phyloP scores from a whole-genome alignment of 2,113 vertebrate genomes.

The Neodontobutis hainanensis region DNA sequence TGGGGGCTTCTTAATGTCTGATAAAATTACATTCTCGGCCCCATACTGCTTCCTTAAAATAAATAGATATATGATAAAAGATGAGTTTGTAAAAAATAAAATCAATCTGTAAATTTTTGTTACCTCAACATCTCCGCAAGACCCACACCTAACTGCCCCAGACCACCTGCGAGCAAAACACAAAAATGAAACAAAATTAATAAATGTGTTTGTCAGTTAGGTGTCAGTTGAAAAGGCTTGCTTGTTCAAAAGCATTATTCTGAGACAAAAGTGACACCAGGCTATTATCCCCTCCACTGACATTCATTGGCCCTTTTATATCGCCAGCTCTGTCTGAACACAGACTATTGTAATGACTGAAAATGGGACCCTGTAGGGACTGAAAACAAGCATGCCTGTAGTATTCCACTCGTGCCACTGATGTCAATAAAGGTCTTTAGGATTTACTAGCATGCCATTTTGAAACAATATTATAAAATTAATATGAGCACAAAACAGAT shows the following conservation, averaged over 20 bases:
- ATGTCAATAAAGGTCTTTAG: background rate
- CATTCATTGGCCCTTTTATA: conserved; percentile 50
- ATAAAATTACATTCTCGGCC: conserved; percentile 79
- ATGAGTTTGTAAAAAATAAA: conserved; percentile 8
- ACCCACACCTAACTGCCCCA: conserved; percentile 80
- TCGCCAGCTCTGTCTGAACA: conserved; percentile 53
- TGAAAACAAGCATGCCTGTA: conserved; percentile 54
- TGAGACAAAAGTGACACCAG: conserved; percentile 57
- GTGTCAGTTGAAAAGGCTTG: conserved; percentile 22
- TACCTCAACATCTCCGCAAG: conserved; percentile 79
- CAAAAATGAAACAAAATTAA: background rate
- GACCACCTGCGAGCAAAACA: conserved; percentile 71
- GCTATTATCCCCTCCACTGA: conserved; percentile 58
- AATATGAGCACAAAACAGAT: conserved; percentile 20
- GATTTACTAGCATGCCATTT: background rate
- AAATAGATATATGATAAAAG: background rate
- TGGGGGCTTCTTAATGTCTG: conserved; percentile 80
- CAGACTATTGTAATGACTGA: conserved; percentile 63
- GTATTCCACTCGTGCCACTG: background rate
- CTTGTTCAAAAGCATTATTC: conserved; percentile 61
- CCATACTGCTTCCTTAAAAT: conserved; percentile 75
- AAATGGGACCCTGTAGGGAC: conserved; percentile 46
- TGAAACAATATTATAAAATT: background rate
- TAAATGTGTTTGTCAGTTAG: background rate
- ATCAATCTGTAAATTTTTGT: conserved; percentile 10